These are phyloP conservation scores for Temnothorax ravouxi DNA, from an alignment of 2,888 invertebrate species.

Conservation along the genomic window DNA sequence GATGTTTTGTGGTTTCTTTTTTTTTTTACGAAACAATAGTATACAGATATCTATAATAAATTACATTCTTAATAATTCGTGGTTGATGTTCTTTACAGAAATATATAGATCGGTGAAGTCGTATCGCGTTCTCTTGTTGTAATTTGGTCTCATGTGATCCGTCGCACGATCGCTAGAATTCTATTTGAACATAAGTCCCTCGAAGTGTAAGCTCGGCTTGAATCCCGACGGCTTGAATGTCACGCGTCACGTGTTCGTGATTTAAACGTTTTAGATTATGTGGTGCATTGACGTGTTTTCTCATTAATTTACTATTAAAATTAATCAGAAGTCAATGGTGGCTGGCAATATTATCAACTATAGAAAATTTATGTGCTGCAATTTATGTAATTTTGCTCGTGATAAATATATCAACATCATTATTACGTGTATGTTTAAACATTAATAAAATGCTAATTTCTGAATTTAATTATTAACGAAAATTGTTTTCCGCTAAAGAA, in stretches of 20 bases:
- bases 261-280: conserved; percentile 30
- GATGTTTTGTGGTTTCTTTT: conserved; percentile 54
- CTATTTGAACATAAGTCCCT: conserved; percentile 51
- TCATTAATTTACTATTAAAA: conserved; percentile 2
- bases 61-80: conserved; percentile 78
- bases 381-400: background rate
- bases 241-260: conserved; percentile 3
- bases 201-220: conserved; percentile 48
- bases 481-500: background rate
- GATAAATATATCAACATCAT: background rate
- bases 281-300: background rate
- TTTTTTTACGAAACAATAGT: conserved; percentile 81
- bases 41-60: conserved; percentile 81
- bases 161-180: conserved; percentile 60
- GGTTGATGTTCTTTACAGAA: conserved; percentile 78
- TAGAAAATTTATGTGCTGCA: background rate
- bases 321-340: conserved; percentile 2
- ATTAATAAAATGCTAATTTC: conserved; percentile 23
- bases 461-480: background rate
- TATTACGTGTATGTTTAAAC: background rate
- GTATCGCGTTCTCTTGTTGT: conserved; percentile 53
- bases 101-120: conserved; percentile 75
- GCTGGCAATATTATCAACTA: conserved; percentile 7
- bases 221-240: conserved; percentile 13
- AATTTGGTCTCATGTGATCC: conserved; percentile 74